A percentile compares a stretch with the other conserved stretches of the same genome.
Evolutionary conservation across 2,113 vertebrate species (phyloP).

Genomic region (Oryzias curvinotus): DNA sequence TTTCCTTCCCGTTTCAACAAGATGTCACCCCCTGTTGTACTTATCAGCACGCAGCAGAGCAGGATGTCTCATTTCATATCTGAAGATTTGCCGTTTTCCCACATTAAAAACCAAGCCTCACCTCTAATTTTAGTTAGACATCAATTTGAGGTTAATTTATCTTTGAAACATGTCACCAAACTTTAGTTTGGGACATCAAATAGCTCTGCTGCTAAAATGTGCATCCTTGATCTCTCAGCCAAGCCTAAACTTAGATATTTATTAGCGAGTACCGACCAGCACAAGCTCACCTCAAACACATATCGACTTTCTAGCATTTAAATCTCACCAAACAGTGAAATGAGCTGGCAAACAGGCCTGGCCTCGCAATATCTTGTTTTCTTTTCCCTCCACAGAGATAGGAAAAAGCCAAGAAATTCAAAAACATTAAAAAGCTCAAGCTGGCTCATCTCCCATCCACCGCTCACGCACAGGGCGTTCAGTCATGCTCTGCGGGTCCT

Average conservation of each 20-base stretch:
- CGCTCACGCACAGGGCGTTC: constrained; percentile 33
- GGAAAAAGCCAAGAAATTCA: constrained; percentile 24
- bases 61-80: constrained; percentile 1
- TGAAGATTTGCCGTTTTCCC: background rate
- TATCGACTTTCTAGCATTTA: constrained; percentile 13
- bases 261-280: background rate
- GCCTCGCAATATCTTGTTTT: constrained; percentile 32
- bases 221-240: background rate
- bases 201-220: background rate
- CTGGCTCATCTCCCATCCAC: constrained; percentile 40
- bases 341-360: constrained; percentile 27
- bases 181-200: too few relatives aligned
- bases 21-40: constrained; percentile 26
- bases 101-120: background rate
- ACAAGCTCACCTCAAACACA: constrained; percentile 9
- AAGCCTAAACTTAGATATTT: constrained; percentile 7
- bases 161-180: too few relatives aligned
- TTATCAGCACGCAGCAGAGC: constrained; percentile 12
- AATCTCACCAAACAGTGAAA: constrained; percentile 36
- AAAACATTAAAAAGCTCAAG: constrained; percentile 10
- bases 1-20: constrained; percentile 30
- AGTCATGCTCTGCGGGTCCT: constrained; percentile 14
- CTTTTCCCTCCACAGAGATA: constrained; percentile 17
- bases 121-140: background rate
- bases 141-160: too few relatives aligned